phyloP scores from a whole-genome alignment of 1,140 invertebrate genomes.

The Diorhabda elongata region DNA sequence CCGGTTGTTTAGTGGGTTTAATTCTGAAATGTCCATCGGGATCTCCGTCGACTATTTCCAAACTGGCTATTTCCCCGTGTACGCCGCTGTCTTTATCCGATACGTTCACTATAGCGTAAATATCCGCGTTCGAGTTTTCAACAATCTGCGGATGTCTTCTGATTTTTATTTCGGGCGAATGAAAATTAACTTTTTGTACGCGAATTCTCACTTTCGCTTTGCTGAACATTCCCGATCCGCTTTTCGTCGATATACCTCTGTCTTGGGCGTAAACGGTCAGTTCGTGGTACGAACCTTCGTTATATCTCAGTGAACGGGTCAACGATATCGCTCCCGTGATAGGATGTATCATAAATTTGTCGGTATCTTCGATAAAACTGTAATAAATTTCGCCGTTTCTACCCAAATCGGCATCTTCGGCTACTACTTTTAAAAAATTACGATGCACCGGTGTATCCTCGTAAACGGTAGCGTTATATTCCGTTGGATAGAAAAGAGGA shows the following conservation, averaged over 20 bases:
- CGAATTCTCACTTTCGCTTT: conserved; percentile 71
- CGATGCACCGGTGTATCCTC: conserved; percentile 84
- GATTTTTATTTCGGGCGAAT: conserved; percentile 78
- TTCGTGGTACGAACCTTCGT: conserved; percentile 65
- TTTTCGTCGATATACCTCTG: conserved; percentile 64
- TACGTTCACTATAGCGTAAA: conserved; percentile 86
- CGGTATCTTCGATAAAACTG: conserved; percentile 77
- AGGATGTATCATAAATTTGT: conserved; percentile 87
- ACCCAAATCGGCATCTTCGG: conserved; percentile 91
- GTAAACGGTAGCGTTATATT: conserved; percentile 81
- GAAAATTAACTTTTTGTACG: conserved; percentile 81
- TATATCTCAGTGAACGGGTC: conserved; percentile 66
- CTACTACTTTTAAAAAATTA: conserved; percentile 71
- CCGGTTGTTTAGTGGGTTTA: conserved; percentile 54
- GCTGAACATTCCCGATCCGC: conserved; percentile 58
- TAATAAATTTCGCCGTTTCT: conserved; percentile 96
- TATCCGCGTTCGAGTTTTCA: conserved; percentile 78
- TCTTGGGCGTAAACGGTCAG: conserved; percentile 79
- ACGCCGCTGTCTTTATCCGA: conserved; percentile 76
- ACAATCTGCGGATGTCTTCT: conserved; percentile 74
- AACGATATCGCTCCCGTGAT: conserved; percentile 84
- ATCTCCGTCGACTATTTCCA: conserved; percentile 88
- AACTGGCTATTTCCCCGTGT: conserved; percentile 74
- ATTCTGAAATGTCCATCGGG: conserved; percentile 82
- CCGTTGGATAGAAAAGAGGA: conserved; percentile 83